Evolutionary conservation across 2,113 vertebrate genomes (phyloP).

Genomic region (Siphamia tubifer): DNA sequence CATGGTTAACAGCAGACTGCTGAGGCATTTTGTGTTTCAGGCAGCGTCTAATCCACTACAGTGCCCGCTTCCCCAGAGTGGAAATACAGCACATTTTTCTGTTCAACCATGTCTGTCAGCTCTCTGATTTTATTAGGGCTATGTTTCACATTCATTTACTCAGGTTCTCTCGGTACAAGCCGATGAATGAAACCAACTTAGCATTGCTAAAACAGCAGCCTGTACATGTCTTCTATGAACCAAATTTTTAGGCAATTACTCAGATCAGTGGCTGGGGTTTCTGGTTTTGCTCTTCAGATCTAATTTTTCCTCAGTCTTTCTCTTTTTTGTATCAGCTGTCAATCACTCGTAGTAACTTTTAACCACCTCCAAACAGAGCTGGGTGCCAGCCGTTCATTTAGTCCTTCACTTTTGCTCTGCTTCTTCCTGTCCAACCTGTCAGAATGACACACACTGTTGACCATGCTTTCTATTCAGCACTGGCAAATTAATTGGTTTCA

Average conservation of each 20-base stretch:
- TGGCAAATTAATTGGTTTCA: slow-evolving; percentile 79
- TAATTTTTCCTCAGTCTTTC: slow-evolving; percentile 30
- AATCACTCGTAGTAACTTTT: slow-evolving; percentile 73
- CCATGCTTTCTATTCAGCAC: slow-evolving; percentile 78
- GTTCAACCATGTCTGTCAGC: slow-evolving; percentile 77
- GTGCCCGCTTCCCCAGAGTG: slow-evolving; percentile 50
- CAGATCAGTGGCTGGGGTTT: slow-evolving; percentile 69
- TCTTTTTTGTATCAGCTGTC: slow-evolving; percentile 69
- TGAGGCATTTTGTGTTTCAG: slow-evolving; percentile 74
- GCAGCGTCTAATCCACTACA: slow-evolving; percentile 72
- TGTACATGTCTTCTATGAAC: slow-evolving; percentile 73
- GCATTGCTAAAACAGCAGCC: slow-evolving; percentile 72
- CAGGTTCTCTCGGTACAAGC: slow-evolving; percentile 53
- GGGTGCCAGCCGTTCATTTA: slow-evolving; percentile 71
- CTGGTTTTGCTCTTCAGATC: slow-evolving; percentile 49
- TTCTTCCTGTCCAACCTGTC: slow-evolving; percentile 76
- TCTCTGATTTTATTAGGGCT: slow-evolving; percentile 75
- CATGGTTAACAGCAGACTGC: slow-evolving; percentile 47
- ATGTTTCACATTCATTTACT: slow-evolving; percentile 77
- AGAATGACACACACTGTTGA: slow-evolving; percentile 80
- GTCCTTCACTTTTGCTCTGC: slow-evolving; percentile 62
- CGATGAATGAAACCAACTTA: slow-evolving; percentile 72
- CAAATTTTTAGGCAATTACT: slow-evolving; percentile 78
- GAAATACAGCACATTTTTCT: slow-evolving; percentile 67
- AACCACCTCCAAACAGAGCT: slow-evolving; percentile 75